phyloP scores from a whole-genome alignment of 2,113 vertebrate species.

The Silurus meridionalis region DNA sequence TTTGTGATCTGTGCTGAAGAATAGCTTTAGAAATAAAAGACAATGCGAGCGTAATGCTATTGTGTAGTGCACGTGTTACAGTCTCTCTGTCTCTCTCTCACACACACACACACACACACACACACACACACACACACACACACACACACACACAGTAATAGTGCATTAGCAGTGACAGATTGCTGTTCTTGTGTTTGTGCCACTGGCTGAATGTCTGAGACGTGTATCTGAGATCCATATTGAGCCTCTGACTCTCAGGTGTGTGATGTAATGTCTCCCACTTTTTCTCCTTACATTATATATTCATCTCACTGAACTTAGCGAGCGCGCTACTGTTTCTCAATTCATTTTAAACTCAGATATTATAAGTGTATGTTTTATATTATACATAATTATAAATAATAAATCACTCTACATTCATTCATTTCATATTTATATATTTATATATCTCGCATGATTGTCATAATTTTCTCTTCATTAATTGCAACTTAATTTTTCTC shows the following conservation, averaged over 20 bases:
- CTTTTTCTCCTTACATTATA: too few relatives aligned
- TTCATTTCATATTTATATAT: too few relatives aligned
- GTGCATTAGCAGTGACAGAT: not conserved
- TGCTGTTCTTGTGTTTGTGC: conserved; percentile 40
- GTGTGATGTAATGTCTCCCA: too few relatives aligned
- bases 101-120: not conserved
- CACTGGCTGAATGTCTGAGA: conserved; percentile 48
- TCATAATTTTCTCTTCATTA: too few relatives aligned
- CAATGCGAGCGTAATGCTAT: not conserved
- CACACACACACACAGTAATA: not conserved
- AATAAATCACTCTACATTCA: too few relatives aligned
- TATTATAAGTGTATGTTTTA: too few relatives aligned
- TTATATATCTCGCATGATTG: too few relatives aligned
- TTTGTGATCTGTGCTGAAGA: not conserved
- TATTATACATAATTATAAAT: too few relatives aligned
- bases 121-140: not conserved
- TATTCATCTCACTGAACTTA: too few relatives aligned
- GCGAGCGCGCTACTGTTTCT: too few relatives aligned
- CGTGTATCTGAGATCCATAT: not conserved
- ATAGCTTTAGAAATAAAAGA: conserved; percentile 1
- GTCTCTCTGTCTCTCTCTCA: not conserved
- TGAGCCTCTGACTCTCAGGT: not conserved
- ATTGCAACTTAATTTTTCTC: too few relatives aligned
- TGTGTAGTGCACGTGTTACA: not conserved
- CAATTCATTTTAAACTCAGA: too few relatives aligned